Percentiles rank a stretch among this genome's conserved stretches.
Evolutionary conservation across 2,113 vertebrate genomes (phyloP).

Genomic region (Vulpes vulpes): DNA sequence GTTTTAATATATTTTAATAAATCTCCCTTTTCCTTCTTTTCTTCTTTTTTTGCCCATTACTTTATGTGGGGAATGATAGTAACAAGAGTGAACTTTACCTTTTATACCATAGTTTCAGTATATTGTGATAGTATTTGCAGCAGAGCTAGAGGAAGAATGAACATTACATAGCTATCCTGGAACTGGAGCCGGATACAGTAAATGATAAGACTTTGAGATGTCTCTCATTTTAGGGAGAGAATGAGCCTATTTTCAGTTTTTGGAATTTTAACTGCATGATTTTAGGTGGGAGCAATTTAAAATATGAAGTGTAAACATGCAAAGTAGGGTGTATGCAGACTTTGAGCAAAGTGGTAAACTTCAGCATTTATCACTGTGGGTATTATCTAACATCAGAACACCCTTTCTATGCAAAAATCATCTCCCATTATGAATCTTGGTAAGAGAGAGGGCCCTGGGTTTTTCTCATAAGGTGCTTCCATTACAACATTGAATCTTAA

Average conservation of each 20-base stretch:
- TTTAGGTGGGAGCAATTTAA: not conserved
- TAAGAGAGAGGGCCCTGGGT: not conserved
- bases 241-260: not conserved
- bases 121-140: not conserved
- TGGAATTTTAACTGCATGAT: not conserved
- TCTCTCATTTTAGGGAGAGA: not conserved
- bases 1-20: constrained; percentile 38
- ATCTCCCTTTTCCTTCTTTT: not conserved
- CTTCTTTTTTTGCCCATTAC: not conserved
- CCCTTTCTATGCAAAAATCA: not conserved
- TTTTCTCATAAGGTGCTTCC: not conserved
- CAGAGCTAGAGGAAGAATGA: not conserved
- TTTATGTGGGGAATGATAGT: not conserved
- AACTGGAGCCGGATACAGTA: not conserved
- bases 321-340: not conserved
- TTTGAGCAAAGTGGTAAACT: not conserved
- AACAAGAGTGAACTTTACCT: constrained; percentile 15
- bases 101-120: not conserved
- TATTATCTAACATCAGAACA: not conserved
- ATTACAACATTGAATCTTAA: not conserved
- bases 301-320: not conserved
- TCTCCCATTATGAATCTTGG: not conserved
- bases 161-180: not conserved
- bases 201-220: not conserved
- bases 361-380: not conserved